Evolutionary conservation across 2,797 vertebrate species (phyloP).

Genomic region (Bradypus variegatus): DNA sequence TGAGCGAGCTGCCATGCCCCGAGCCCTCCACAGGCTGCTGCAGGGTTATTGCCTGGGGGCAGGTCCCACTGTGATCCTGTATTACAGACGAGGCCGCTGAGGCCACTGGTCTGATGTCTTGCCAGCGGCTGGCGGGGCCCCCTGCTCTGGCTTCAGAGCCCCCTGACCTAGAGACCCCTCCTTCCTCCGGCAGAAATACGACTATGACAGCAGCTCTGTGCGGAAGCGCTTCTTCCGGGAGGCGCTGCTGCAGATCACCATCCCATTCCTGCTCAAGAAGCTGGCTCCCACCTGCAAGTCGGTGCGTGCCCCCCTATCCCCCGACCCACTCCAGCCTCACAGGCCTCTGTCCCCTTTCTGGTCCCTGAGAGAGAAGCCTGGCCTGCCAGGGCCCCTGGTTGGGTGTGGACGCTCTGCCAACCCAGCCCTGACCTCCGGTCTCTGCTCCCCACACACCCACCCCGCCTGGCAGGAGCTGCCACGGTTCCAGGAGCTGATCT

Average conservation of each 20-base stretch:
- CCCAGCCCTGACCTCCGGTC: neutral
- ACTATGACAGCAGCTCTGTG: constrained; percentile 96
- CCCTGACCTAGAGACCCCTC: neutral
- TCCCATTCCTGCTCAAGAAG: constrained; percentile 94
- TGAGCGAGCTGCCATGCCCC: constrained; percentile 56
- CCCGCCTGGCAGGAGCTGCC: constrained; percentile 81
- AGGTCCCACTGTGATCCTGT: neutral
- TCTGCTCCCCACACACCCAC: rapidly evolving
- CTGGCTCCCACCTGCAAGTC: constrained; percentile 83
- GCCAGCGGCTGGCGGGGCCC: neutral
- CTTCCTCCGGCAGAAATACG: constrained; percentile 82
- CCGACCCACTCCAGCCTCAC: rapidly evolving
- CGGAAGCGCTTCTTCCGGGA: constrained; percentile 97
- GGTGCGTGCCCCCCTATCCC: constrained; percentile 73
- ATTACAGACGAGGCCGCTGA: neutral
- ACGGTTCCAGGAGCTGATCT: constrained; percentile 92
- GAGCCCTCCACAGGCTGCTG: neutral
- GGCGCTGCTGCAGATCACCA: constrained; percentile 93
- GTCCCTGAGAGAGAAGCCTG: neutral
- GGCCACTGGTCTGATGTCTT: neutral
- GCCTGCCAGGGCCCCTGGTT: neutral
- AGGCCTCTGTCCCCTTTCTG: rapidly evolving
- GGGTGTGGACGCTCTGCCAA: neutral
- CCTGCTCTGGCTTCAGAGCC: neutral
- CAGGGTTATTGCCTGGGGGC: neutral